phyloP scores from a whole-genome alignment of 2,888 invertebrate species.

The Mimumesa dahlbomi region DNA sequence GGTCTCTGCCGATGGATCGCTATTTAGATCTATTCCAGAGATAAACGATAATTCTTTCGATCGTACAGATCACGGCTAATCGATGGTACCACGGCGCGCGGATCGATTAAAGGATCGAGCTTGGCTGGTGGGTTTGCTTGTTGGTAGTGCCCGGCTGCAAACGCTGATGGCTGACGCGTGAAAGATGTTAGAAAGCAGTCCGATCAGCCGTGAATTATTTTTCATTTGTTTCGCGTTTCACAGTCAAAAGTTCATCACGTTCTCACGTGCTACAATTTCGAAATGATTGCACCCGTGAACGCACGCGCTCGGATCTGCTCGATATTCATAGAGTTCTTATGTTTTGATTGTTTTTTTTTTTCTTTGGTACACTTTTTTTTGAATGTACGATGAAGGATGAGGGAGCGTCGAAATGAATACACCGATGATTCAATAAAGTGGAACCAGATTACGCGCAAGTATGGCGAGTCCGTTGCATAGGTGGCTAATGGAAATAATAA shows the following conservation, averaged over 20 bases:
- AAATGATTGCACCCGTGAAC: no score
- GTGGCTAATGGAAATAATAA: neutral
- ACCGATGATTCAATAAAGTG: constrained; percentile 28
- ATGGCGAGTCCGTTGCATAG: neutral
- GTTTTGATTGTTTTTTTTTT: no score
- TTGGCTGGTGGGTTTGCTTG: neutral
- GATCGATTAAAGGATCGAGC: constrained; percentile 32
- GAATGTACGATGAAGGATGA: neutral
- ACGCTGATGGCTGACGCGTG: constrained; percentile 10
- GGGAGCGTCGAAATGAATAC: neutral
- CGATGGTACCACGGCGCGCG: constrained; percentile 32
- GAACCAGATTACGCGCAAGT: constrained; percentile 24
- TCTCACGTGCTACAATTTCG: constrained; percentile 54
- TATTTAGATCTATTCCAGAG: constrained; percentile 50
- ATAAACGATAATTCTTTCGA: constrained; percentile 46
- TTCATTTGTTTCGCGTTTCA: constrained; percentile 20
- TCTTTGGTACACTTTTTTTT: no score
- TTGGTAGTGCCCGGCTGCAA: neutral
- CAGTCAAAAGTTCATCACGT: constrained; percentile 48
- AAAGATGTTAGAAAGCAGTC: constrained; percentile 28
- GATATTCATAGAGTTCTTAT: neutral
- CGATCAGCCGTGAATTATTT: constrained; percentile 13
- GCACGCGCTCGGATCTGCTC: neutral
- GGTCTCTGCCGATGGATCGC: constrained; percentile 23
- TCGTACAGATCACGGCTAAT: constrained; percentile 44